phyloP scores from a whole-genome alignment of 2,797 vertebrate genomes.

The Bradypodion ventrale region DNA sequence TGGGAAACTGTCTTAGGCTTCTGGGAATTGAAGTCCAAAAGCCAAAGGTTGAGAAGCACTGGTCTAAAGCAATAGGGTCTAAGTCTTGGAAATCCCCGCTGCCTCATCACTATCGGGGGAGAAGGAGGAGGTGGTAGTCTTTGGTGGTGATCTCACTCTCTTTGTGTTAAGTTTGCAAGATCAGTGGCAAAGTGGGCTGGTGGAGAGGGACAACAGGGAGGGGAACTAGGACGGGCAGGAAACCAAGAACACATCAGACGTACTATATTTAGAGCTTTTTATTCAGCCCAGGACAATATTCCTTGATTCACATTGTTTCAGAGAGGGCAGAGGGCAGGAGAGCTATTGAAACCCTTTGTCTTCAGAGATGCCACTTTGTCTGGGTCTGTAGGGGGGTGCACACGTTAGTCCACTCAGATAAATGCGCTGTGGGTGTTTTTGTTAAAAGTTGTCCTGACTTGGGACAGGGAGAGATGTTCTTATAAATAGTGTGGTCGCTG shows the following conservation, averaged over 20 bases:
- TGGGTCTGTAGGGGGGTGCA: conserved; percentile 31
- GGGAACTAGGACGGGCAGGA: conserved; percentile 74
- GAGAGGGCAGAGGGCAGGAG: conserved; percentile 77
- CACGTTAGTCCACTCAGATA: not conserved
- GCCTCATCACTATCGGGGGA: conserved; percentile 63
- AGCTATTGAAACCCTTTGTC: conserved; percentile 73
- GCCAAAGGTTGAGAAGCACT: too few relatives aligned
- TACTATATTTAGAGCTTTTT: conserved; percentile 80
- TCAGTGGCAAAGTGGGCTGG: conserved; percentile 27
- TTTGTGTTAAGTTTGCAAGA: conserved; percentile 54
- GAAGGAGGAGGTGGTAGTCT: conserved; percentile 59
- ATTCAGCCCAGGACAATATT: conserved; percentile 78
- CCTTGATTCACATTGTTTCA: conserved; percentile 78
- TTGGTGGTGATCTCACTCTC: conserved; percentile 76
- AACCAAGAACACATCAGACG: conserved; percentile 76
- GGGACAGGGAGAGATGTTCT: fast-evolving
- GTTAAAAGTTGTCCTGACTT: not conserved
- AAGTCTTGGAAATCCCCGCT: conserved; percentile 75
- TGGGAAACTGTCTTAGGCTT: too few relatives aligned
- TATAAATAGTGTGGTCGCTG: not conserved
- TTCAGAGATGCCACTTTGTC: conserved; percentile 77
- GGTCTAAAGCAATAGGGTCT: conserved; percentile 46
- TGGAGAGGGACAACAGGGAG: conserved; percentile 54
- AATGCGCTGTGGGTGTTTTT: not conserved
- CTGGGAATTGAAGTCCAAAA: too few relatives aligned